These are phyloP conservation scores for Brenthis hecate DNA, from an alignment of 2,888 invertebrate genomes.

Conservation along the genomic window DNA sequence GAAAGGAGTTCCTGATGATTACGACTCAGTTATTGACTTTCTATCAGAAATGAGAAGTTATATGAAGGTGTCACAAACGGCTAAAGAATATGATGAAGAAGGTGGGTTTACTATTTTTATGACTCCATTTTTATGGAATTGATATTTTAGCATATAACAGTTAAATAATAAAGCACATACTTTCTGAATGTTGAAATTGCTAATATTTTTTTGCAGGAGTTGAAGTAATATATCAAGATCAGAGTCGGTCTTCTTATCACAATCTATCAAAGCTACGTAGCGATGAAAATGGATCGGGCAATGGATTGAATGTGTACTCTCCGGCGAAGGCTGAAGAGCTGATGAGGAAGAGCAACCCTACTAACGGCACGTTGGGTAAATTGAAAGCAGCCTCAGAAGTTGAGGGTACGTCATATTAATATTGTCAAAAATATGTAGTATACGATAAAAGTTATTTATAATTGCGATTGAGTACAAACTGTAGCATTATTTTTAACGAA, in stretches of 20 bases:
- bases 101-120: slow-evolving; percentile 47
- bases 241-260: slow-evolving; percentile 69
- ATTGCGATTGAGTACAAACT: not conserved
- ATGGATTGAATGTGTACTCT: slow-evolving; percentile 73
- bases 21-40: slow-evolving; percentile 92
- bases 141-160: too few relatives aligned
- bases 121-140: not conserved
- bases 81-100: slow-evolving; percentile 79
- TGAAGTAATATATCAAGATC: slow-evolving; percentile 75
- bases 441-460: not conserved
- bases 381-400: slow-evolving; percentile 72
- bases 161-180: too few relatives aligned
- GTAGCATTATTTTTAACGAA: not conserved
- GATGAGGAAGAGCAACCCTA: slow-evolving; percentile 53
- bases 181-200: too few relatives aligned
- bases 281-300: slow-evolving; percentile 64
- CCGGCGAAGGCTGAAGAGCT: slow-evolving; percentile 72
- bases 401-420: slow-evolving; percentile 53
- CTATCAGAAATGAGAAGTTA: slow-evolving; percentile 90
- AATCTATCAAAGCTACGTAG: slow-evolving; percentile 67
- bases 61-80: slow-evolving; percentile 76
- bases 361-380: slow-evolving; percentile 68
- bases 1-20: slow-evolving; percentile 92
- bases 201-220: slow-evolving; percentile 54
- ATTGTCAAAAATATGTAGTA: not conserved